A percentile compares a stretch with the other conserved stretches of the same genome.
These are phyloP conservation scores for Caenorhabditis wallacei DNA, from an alignment of 2,888 invertebrate species.

Conservation along the genomic window DNA sequence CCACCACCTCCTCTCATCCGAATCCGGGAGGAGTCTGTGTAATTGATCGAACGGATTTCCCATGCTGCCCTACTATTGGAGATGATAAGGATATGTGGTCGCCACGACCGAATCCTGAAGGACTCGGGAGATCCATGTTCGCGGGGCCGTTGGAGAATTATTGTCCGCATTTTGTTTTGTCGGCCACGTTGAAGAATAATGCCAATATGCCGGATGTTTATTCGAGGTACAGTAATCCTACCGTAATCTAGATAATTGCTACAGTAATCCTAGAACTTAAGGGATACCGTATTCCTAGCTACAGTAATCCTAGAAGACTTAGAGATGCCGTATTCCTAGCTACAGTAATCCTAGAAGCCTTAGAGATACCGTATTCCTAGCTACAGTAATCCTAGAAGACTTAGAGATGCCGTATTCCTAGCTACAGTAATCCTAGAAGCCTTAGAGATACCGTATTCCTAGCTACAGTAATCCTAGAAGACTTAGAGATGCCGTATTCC, in stretches of 20 bases:
- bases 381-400: no score
- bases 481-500: no score
- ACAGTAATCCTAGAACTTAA: neutral
- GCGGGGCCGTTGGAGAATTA: slow-evolving; percentile 77
- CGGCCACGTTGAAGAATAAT: slow-evolving; percentile 69
- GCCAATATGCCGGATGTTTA: slow-evolving; percentile 62
- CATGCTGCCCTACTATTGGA: slow-evolving; percentile 34
- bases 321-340: no score
- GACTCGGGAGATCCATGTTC: slow-evolving; percentile 76
- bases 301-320: neutral
- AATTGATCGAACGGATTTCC: slow-evolving; percentile 30
- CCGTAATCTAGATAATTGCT: no score
- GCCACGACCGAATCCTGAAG: slow-evolving; percentile 39
- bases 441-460: no score
- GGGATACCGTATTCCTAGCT: neutral
- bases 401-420: no score
- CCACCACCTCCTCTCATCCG: no score
- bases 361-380: no score
- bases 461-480: no score
- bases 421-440: no score
- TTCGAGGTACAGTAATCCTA: slow-evolving; percentile 25
- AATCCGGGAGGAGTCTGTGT: neutral
- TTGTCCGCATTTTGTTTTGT: slow-evolving; percentile 79
- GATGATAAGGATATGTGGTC: slow-evolving; percentile 36
- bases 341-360: no score